Conservation (phyloP, 2,797 vertebrate species). For the Phoxinus dragarum region DNA sequence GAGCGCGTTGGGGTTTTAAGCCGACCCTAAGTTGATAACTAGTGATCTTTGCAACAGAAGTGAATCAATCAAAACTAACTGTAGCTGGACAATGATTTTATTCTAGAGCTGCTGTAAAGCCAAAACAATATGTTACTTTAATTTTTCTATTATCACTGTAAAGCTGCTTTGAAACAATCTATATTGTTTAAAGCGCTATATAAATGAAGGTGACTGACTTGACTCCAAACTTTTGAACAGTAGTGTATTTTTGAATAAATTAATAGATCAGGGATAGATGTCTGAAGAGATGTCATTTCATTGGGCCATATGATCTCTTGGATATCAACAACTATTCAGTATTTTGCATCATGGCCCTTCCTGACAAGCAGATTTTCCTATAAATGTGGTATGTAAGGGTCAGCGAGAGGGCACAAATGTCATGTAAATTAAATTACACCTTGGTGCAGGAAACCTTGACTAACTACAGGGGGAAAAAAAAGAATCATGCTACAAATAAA, state of each 20-base stretch:
- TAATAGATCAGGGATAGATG: not conserved
- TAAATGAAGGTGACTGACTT: too few relatives aligned
- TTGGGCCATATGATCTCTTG: not conserved
- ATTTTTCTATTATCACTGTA: too few relatives aligned
- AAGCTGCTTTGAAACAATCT: too few relatives aligned
- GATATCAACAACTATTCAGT: not conserved
- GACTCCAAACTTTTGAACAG: not conserved
- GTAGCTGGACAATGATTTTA: too few relatives aligned
- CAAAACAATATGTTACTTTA: too few relatives aligned
- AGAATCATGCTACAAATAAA: not conserved
- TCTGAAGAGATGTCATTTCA: not conserved
- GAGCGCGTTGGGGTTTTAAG: too few relatives aligned
- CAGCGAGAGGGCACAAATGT: not conserved
- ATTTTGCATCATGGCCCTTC: not conserved
- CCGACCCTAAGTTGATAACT: too few relatives aligned
- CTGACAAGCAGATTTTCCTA: not conserved
- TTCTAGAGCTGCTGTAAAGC: too few relatives aligned
- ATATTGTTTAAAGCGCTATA: too few relatives aligned
- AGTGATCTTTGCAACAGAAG: too few relatives aligned
- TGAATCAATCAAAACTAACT: too few relatives aligned
- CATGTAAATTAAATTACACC: conserved; percentile 1
- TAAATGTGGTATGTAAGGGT: not conserved
- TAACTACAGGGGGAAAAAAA: not conserved
- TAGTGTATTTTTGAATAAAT: not conserved
- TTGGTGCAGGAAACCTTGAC: conserved; percentile 11